Evolutionary conservation across 2,888 invertebrate genomes (phyloP).

Genomic region (Agapostemon virescens): DNA sequence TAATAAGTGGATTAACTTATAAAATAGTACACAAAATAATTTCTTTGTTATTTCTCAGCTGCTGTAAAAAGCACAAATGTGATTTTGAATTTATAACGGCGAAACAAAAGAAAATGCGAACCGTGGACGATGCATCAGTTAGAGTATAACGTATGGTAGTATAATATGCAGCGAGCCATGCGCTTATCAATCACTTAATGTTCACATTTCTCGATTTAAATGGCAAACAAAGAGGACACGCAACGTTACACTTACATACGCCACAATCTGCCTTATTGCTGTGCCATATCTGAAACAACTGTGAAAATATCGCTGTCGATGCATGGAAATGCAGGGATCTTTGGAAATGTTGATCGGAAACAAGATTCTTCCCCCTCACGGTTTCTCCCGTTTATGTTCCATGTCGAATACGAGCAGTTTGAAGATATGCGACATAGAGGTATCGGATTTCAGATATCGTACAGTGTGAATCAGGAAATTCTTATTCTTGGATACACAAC

Average conservation of each 20-base stretch:
- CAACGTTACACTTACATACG: conserved; percentile 51
- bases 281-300: conserved; percentile 40
- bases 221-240: conserved; percentile 39
- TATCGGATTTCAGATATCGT: conserved; percentile 32
- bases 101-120: conserved; percentile 45
- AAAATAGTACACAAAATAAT: background rate
- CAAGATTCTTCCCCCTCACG: conserved; percentile 25
- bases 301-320: conserved; percentile 28
- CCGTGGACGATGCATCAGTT: conserved; percentile 38
- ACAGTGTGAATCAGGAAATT: conserved; percentile 15
- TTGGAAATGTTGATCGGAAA: conserved; percentile 17
- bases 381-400: conserved; percentile 7
- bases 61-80: conserved; percentile 39
- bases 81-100: conserved; percentile 46
- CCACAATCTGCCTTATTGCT: conserved; percentile 64
- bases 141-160: conserved; percentile 59
- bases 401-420: conserved; percentile 7
- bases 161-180: conserved; percentile 63
- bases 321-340: conserved; percentile 29
- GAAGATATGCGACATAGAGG: background rate
- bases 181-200: conserved; percentile 73
- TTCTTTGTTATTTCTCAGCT: background rate
- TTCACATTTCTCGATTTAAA: conserved; percentile 54
- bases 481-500: background rate
- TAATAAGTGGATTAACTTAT: background rate